These are phyloP conservation scores for Phyllotreta cruciferae DNA, from an alignment of 2,888 invertebrate species.

Conservation along the genomic window DNA sequence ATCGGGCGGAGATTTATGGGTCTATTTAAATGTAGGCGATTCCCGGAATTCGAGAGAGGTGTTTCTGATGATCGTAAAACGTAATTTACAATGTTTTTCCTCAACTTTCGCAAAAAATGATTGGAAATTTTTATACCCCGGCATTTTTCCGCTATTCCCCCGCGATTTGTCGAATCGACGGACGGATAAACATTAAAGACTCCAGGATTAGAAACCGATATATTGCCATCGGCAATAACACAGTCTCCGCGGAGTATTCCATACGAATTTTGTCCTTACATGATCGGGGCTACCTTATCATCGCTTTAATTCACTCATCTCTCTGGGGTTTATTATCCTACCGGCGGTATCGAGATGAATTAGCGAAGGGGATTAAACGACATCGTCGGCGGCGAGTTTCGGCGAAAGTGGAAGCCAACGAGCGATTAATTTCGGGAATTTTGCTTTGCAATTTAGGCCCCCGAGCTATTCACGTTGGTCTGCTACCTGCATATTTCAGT, in stretches of 20 bases:
- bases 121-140: no score
- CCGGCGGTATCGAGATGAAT: conserved; percentile 30
- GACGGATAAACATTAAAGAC: no score
- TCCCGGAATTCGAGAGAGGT: conserved; percentile 19
- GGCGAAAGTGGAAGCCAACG: conserved; percentile 2
- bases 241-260: conserved; percentile 21
- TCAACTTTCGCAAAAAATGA: conserved; percentile 12
- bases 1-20: conserved; percentile 20
- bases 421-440: not conserved
- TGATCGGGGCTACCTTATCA: conserved; percentile 24
- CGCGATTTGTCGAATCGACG: no score
- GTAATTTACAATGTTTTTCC: conserved; percentile 21
- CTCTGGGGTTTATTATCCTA: conserved; percentile 42
- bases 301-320: conserved; percentile 9
- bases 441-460: no score
- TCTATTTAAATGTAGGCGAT: conserved; percentile 24
- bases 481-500: no score
- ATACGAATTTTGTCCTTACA: conserved; percentile 25
- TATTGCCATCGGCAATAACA: conserved; percentile 19
- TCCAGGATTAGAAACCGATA: conserved; percentile 23
- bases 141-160: no score
- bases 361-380: conserved; percentile 2
- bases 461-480: no score
- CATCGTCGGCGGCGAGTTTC: not conserved
- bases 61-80: conserved; percentile 16